Base-by-base conservation (phyloP, 2,888 invertebrate genomes). In the Microdon myrmicae region DNA sequence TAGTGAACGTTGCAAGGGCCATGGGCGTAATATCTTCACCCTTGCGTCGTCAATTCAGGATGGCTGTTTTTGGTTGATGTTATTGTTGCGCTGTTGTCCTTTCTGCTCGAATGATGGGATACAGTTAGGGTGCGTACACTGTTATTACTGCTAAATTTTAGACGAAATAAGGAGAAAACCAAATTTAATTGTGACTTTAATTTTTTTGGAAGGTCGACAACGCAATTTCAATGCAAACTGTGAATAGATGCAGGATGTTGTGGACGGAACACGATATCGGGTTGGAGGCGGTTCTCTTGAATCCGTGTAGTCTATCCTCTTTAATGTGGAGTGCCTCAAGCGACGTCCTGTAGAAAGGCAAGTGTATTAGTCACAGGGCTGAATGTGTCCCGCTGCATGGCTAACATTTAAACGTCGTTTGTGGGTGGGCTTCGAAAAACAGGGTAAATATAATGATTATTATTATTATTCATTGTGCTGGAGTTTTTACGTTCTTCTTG, bases 121-220 rank as follows among this genome's bases (percentile, higher is more conserved):
- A 22, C 20, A 14, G 8, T 8, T 13, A 19, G 26, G n/a, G 4
- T 25, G 28, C 23, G 38, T 12, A 9, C 25, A 20, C 16, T 25
- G 14, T 32, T 31, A 23, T 17, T 41, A 20, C 39, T 32, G 31
- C 20, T 29, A 39, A 28, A 34, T 41, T 25, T 34, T 53, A n/a
- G 35, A 39, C 34, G 35, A 45, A 59, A 38, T 45, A 39, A 34
- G 29, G 19, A 38, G 35, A 32, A 31, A 20, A 23, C 12, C 16
- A 28, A 51, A 59, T 59, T 59, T 59, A 53, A 59, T 29, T 51
- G 8, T 12, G 3, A 17, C 59, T 53, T 53, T 47, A 54, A 60
- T 54, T 59, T 43, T n/a, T 54, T 32, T 37, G 47, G 54, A 60
- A 60, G 47, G 47, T 48, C 54, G 51, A 29, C 51, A 43, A 51